Conservation (phyloP, 2,113 vertebrate genomes). For the Lepidothrix coronata region DNA sequence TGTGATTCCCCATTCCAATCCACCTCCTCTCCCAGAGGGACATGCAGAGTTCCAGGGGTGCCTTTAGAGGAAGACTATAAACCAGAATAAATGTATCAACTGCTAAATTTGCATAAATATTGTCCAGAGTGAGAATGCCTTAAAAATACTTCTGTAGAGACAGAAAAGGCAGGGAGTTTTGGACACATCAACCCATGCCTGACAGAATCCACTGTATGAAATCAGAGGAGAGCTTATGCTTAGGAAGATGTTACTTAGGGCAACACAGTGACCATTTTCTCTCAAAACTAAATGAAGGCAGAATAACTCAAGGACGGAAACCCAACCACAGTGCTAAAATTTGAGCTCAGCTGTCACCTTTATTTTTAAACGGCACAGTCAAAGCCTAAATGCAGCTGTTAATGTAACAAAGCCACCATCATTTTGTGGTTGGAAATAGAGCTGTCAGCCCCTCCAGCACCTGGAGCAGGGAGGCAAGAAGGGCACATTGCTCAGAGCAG, state of each 20-base stretch:
- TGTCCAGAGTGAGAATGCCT: background rate
- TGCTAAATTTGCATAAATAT: background rate
- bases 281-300: background rate
- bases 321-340: fast-evolving
- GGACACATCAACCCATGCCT: fast-evolving
- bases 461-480: background rate
- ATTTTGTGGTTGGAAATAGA: background rate
- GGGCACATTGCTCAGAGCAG: background rate
- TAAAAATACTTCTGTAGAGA: background rate
- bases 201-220: background rate
- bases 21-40: background rate
- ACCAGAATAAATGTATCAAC: background rate
- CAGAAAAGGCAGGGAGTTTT: background rate
- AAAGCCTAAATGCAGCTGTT: background rate
- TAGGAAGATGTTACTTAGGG: background rate
- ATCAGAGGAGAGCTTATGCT: background rate
- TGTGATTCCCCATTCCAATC: background rate
- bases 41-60: background rate
- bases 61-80: background rate
- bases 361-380: background rate
- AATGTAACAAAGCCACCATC: background rate
- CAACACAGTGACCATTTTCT: background rate
- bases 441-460: background rate
- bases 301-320: background rate
- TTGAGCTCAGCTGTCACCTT: background rate